phyloP scores from a whole-genome alignment of 2,797 vertebrate genomes.

The Rostrhamus sociabilis region DNA sequence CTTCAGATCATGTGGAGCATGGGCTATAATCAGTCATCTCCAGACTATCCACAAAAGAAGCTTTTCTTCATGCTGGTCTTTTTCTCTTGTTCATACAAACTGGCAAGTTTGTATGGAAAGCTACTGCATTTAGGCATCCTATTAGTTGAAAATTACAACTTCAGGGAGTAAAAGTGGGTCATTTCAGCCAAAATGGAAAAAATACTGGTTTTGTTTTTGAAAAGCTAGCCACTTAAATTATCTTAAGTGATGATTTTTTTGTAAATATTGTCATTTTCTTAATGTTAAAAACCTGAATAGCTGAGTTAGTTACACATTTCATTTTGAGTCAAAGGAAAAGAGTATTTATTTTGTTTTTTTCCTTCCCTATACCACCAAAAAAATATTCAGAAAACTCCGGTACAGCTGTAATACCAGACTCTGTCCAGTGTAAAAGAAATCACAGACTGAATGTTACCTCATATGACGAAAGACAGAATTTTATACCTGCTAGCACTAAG shows the following conservation, averaged over 20 bases:
- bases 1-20: background rate
- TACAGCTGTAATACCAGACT: background rate
- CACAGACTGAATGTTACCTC: background rate
- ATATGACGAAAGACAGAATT: background rate
- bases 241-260: background rate
- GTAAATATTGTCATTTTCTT: background rate
- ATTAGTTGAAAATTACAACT: background rate
- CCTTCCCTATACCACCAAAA: background rate
- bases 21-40: background rate
- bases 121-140: background rate
- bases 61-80: background rate
- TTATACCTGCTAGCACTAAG: background rate
- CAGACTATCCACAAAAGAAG: background rate
- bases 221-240: background rate
- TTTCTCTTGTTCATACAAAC: background rate
- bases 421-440: background rate
- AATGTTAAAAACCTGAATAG: background rate
- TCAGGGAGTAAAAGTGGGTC: background rate
- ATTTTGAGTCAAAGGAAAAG: background rate
- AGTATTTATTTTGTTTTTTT: background rate
- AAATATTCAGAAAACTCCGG: background rate
- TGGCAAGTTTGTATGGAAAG: background rate
- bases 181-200: background rate
- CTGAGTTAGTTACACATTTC: background rate
- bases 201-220: background rate